Base-by-base conservation (phyloP, 2,888 invertebrate species). In the Salpingus planirostris region DNA sequence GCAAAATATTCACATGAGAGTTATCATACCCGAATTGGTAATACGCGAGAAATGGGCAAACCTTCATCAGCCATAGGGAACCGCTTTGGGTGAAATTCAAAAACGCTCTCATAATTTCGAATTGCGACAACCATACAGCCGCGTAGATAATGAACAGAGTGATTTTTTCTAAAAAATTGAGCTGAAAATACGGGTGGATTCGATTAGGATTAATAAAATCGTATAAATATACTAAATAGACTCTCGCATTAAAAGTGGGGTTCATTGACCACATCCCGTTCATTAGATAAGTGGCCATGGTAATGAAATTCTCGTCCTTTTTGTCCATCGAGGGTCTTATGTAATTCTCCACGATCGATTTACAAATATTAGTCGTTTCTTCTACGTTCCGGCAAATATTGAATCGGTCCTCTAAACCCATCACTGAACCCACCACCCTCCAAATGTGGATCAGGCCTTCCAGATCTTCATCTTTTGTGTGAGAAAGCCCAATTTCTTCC, bases 381-480 rank as follows among this genome's bases (percentile, higher is more conserved):
- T 75, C 67, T 3, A 73, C 72, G 1, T 69, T 68, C 2, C 73
- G 71, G 52, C 83, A 83, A 2, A 85, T 65, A 55, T 85, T 85
- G 58, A 77, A 85, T 46, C 71, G 76, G 47, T 92, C 88, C 44
- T 86, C 76, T 37, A 92, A 76, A 2, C 93, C 93, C 42, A 92
- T 68, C 57, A 87, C 65, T 53, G 80, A 71, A 0, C 89, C 90
- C 25, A 92, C 68, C 1, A 84, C 80, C 39, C 80, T 74, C 92
- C 91, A 92, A 54, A 87, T 73, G 59, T 92, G 88, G 3, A 84
- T 66, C 39, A 85, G 81, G 1, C 78, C 81, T 29, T 83, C 80
- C 51, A 85, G 68, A 40, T 87, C 82, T 24, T 72, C 75, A 1
- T 68, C 61, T 6, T 67, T 70, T 2, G 70, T 62, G 38, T 73